Conservation (phyloP, 1,140 invertebrate genomes). For the Sycophila sp. region DNA sequence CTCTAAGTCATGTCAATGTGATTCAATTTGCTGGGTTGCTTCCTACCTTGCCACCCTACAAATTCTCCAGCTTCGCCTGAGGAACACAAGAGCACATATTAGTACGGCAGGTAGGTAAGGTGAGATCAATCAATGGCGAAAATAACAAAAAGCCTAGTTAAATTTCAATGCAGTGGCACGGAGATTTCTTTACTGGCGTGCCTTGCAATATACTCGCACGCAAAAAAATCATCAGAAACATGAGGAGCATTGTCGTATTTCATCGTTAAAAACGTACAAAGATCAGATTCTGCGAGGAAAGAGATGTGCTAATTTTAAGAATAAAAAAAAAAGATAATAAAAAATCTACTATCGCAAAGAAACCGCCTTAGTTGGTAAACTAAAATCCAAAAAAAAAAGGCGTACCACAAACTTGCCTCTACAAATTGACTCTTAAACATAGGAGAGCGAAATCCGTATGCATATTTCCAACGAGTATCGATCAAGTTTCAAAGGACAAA, state of each 20-base stretch:
- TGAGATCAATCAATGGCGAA: conserved; percentile 65
- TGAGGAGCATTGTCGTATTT: background rate
- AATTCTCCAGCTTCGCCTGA: conserved; percentile 84
- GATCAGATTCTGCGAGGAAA: background rate
- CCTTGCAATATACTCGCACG: too few species aligned
- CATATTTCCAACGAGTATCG: conserved; percentile 26
- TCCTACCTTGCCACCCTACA: conserved; percentile 86
- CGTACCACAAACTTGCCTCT: too few species aligned
- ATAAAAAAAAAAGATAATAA: background rate
- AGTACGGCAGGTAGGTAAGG: conserved; percentile 68
- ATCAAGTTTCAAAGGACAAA: conserved; percentile 29
- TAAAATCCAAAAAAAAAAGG: too few species aligned
- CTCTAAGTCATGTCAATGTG: conserved; percentile 65
- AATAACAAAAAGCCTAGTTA: conserved; percentile 60
- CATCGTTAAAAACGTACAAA: background rate
- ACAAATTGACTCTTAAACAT: too few species aligned
- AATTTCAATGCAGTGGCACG: conserved; percentile 62
- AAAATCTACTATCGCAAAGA: conserved; percentile 7
- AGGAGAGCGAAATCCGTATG: too few species aligned
- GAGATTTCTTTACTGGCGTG: too few species aligned
- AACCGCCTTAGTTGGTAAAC: background rate
- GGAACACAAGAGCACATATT: conserved; percentile 69
- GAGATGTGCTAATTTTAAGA: too few species aligned
- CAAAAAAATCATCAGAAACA: too few species aligned
- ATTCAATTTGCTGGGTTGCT: conserved; percentile 68